Evolutionary conservation across 2,888 invertebrate species (phyloP).

Genomic region (Melipona beecheii): DNA sequence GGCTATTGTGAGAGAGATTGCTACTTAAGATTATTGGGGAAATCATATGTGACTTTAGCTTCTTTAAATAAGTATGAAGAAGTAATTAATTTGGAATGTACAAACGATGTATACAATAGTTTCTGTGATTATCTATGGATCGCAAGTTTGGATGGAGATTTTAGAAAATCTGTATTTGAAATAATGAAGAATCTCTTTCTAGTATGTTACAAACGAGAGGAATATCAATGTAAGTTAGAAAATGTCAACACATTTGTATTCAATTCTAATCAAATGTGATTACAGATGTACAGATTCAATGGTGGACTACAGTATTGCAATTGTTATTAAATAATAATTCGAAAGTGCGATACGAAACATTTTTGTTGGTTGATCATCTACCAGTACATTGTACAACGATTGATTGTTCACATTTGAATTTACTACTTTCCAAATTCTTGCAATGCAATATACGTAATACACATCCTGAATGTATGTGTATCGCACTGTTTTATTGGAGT

Average conservation of each 20-base stretch:
- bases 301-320: conserved; percentile 81
- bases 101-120: conserved; percentile 68
- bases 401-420: conserved; percentile 43
- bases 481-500: conserved; percentile 80
- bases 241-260: not conserved
- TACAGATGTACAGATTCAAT: conserved; percentile 65
- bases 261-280: conserved; percentile 22
- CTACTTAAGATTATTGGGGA: conserved; percentile 76
- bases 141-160: conserved; percentile 70
- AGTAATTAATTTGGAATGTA: conserved; percentile 39
- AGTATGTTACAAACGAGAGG: not conserved
- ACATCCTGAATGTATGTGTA: conserved; percentile 63
- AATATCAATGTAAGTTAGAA: conserved; percentile 60
- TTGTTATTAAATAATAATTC: conserved; percentile 78
- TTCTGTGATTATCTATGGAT: conserved; percentile 77
- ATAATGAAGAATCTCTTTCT: conserved; percentile 70
- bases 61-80: conserved; percentile 21
- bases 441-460: conserved; percentile 36
- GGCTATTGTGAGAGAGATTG: conserved; percentile 71
- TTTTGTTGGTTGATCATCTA: conserved; percentile 66
- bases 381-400: not conserved
- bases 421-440: conserved; percentile 75
- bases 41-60: conserved; percentile 68
- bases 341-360: conserved; percentile 72
- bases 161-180: conserved; percentile 75